phyloP scores from a whole-genome alignment of 2,113 vertebrate genomes.

The Macrotis lagotis region DNA sequence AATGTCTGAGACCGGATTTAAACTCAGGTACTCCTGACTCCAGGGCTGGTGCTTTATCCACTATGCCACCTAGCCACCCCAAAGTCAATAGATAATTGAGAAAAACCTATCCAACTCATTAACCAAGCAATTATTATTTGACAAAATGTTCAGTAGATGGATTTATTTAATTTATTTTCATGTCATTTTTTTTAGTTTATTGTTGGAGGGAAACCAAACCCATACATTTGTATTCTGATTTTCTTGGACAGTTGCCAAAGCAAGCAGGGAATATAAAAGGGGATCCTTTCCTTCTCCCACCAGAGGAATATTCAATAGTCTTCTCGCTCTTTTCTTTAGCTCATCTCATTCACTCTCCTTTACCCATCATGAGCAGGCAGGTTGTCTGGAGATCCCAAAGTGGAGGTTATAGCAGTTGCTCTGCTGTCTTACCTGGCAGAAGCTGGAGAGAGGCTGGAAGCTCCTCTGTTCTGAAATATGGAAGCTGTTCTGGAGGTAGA shows the following conservation, averaged over 20 bases:
- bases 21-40: too few species aligned
- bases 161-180: neutral
- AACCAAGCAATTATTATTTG: neutral
- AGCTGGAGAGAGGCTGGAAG: neutral
- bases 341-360: neutral
- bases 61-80: too few species aligned
- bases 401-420: neutral
- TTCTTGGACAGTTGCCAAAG: neutral
- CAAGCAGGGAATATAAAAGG: neutral
- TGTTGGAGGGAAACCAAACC: neutral
- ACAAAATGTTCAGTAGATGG: neutral
- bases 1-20: too few species aligned
- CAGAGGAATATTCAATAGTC: neutral
- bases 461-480: neutral
- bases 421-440: neutral
- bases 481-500: neutral
- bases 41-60: too few species aligned
- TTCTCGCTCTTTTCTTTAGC: neutral
- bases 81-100: conserved; percentile 24
- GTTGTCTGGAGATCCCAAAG: neutral
- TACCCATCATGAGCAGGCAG: neutral
- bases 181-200: conserved; percentile 17
- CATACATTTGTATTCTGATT: too few species aligned
- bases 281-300: neutral
- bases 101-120: conserved; percentile 16